phyloP scores from a whole-genome alignment of 2,888 invertebrate species.

The Rugalucina vietnamica region DNA sequence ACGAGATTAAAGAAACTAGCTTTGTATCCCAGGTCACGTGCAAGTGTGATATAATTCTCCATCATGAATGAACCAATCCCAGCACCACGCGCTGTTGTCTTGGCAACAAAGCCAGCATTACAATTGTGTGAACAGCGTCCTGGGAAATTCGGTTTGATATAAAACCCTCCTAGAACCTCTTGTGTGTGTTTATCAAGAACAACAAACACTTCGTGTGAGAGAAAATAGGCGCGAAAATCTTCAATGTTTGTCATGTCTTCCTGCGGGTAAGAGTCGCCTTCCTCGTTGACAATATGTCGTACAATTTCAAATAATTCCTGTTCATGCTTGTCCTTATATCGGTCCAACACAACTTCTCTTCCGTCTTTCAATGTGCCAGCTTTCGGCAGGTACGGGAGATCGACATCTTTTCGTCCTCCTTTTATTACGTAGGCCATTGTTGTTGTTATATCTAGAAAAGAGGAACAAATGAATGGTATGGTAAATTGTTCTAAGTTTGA shows the following conservation, averaged over 20 bases:
- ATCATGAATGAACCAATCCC: slow-evolving; percentile 66
- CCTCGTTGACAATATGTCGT: slow-evolving; percentile 60
- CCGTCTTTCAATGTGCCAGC: slow-evolving; percentile 48
- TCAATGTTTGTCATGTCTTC: slow-evolving; percentile 60
- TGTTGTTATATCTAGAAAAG: no score
- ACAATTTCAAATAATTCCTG: slow-evolving; percentile 59
- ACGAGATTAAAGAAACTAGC: slow-evolving; percentile 71
- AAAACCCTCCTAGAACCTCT: slow-evolving; percentile 66
- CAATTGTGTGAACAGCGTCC: slow-evolving; percentile 71
- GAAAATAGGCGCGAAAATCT: slow-evolving; percentile 67
- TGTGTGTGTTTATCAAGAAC: slow-evolving; percentile 46
- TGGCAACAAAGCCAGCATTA: slow-evolving; percentile 69
- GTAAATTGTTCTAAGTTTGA: no score
- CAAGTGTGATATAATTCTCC: slow-evolving; percentile 61
- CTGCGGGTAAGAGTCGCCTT: slow-evolving; percentile 67
- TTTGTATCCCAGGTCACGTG: slow-evolving; percentile 68
- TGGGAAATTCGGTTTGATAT: slow-evolving; percentile 73
- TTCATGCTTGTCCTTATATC: slow-evolving; percentile 56
- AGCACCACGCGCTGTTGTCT: slow-evolving; percentile 46
- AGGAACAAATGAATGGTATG: no score
- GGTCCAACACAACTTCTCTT: slow-evolving; percentile 41
- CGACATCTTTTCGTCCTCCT: slow-evolving; percentile 39
- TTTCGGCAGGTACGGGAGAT: slow-evolving; percentile 59
- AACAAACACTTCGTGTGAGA: slow-evolving; percentile 67
- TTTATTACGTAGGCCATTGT: slow-evolving; percentile 65